Evolutionary conservation across 2,113 vertebrate species (phyloP), one percentile per base, ranked within the genome.

Genomic region (Tenebrosternarchus preto): DNA sequence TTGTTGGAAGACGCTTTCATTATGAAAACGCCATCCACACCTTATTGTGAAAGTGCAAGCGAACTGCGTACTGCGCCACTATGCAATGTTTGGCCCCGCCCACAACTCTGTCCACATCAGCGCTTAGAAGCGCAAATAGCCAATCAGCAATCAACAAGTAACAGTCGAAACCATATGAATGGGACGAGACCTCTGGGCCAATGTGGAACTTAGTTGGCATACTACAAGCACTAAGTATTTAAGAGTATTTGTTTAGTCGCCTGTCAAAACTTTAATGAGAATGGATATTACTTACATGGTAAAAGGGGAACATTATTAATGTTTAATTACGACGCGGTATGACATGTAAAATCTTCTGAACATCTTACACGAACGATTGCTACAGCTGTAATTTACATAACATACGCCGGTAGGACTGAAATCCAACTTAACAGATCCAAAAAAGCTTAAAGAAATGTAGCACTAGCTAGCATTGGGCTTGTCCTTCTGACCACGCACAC

Each of bases 71-170:
- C n/a, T n/a, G 33, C 29, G 20, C 24, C 27, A 53, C 59, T 9
- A 16, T 43, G 4, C 57, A 50, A 29, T 27, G 3, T 11, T 61
- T 57, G 59, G 56, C 53, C 57, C 80, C 63, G 25, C 80, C 80
- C 74, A 36, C 50, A 31, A 66, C 17, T 80, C 46, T 3, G 46
- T 81, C 70, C 66, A 81, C 78, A 56, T 83, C 81, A 81, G 74
- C 79, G 56, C 63, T 77, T 15, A 73, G 69, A 67, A 24, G 78
- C 73, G 4, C 5, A 60, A 72, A 15, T 29, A 81, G 70, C 84
- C 82, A 85, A 81, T 85, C 82, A 78, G 66, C 75, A 60, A 81
- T 74, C 85, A 82, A 84, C 82, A 86, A 80, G 82, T 84, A 86
- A 75, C 60, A 81, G 25, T 27, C 78, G 36, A 59, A 20, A 3